Percentiles rank a stretch among this genome's conserved stretches.
phyloP scores from a whole-genome alignment of 2,888 invertebrate species.

The Allacma fusca region DNA sequence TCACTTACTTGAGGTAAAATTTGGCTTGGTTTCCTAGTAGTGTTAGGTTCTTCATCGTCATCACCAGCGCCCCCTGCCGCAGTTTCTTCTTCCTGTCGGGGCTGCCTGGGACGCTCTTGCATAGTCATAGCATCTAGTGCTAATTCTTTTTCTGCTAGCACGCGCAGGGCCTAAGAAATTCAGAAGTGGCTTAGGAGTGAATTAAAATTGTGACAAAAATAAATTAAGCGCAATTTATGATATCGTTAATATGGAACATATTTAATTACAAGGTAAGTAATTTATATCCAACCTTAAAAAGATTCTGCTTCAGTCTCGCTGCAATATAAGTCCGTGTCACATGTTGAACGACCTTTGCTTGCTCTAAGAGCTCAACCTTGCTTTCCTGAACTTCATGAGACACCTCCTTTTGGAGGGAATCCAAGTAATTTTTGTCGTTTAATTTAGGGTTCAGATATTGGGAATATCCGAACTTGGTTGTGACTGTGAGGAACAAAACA shows the following conservation, averaged over 20 bases:
- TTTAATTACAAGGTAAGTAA: background rate
- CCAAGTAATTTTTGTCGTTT: slow-evolving; percentile 54
- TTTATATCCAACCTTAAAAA: slow-evolving; percentile 51
- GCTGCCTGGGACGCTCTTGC: slow-evolving; percentile 51
- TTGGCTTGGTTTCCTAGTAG: slow-evolving; percentile 20
- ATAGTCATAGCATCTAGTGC: slow-evolving; percentile 48
- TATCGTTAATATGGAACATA: background rate
- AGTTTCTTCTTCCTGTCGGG: slow-evolving; percentile 49
- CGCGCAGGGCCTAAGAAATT: slow-evolving; percentile 55
- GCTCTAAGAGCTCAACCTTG: slow-evolving; percentile 47
- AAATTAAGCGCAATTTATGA: background rate
- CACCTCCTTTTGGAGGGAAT: slow-evolving; percentile 49
- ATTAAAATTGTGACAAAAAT: too few relatives aligned
- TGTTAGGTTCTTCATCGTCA: slow-evolving; percentile 32
- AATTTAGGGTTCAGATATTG: slow-evolving; percentile 55
- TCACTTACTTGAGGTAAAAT: slow-evolving; percentile 38
- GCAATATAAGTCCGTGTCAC: slow-evolving; percentile 55
- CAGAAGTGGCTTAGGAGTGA: too few relatives aligned
- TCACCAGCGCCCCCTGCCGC: background rate
- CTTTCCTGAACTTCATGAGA: slow-evolving; percentile 47
- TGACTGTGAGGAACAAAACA: too few relatives aligned
- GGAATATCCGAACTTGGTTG: background rate
- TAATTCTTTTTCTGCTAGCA: slow-evolving; percentile 59
- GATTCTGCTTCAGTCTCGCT: slow-evolving; percentile 57
- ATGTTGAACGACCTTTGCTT: slow-evolving; percentile 52